Evolutionary conservation across 2,797 vertebrate genomes (phyloP).

Genomic region (Ciconia nigra): DNA sequence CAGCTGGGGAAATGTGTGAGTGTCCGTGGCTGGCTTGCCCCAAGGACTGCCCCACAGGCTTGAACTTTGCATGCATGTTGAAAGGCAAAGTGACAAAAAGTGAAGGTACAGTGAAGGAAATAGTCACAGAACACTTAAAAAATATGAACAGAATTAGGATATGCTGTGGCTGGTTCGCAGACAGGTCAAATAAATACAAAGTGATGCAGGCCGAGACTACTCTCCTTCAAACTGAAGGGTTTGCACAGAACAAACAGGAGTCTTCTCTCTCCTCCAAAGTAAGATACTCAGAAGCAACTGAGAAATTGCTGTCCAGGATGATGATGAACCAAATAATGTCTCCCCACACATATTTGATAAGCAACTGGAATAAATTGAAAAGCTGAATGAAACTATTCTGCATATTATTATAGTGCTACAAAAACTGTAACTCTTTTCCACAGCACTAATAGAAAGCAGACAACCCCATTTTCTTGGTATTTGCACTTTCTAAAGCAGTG

Average conservation of each 20-base stretch:
- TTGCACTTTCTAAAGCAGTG: background rate
- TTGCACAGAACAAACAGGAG: background rate
- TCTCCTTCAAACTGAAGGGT: background rate
- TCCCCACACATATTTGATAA: background rate
- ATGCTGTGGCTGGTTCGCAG: background rate
- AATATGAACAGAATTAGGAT: background rate
- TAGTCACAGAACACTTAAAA: background rate
- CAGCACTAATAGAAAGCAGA: background rate
- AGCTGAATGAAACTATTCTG: background rate
- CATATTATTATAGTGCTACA: background rate
- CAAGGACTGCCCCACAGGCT: background rate
- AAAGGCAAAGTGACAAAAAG: background rate
- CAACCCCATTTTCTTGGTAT: background rate
- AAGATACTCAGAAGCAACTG: background rate
- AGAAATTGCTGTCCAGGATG: background rate
- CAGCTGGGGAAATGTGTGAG: background rate
- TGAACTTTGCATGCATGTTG: background rate
- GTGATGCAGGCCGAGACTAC: background rate
- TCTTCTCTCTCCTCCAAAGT: background rate
- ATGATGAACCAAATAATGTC: background rate
- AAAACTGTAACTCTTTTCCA: background rate
- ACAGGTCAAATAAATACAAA: background rate
- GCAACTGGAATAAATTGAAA: background rate
- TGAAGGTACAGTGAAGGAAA: background rate
- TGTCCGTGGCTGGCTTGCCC: background rate